Base-by-base conservation (phyloP, 2,888 invertebrate genomes). In the Nomada fabriciana region DNA sequence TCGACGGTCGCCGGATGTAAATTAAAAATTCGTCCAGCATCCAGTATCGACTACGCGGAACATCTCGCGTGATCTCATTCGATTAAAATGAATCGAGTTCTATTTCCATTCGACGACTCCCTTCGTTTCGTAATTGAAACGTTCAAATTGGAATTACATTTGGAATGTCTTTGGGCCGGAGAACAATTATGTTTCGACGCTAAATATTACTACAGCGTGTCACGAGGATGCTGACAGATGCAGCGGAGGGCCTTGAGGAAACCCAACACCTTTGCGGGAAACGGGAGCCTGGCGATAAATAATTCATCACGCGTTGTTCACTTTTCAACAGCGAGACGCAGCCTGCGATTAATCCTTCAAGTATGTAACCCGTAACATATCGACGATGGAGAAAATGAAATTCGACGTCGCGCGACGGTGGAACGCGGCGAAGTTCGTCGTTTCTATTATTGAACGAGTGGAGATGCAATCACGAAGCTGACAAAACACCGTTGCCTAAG, bases 1-100 rank as follows among this genome's bases (percentile, higher is more conserved):
- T 67, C 36, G 60, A 64, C 29, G 72, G 50, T 25, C 52, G 20
- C 2, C 60, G 64, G 65, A 64, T 72, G 71, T 64, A 76, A 86
- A 81, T 86, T 77, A 86, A 81, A 86, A 83, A 86, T 81, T 80
- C 63, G 57, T 42, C 55, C 43, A 3, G 20, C 52, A 60, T 52
- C 25, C 61, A 23, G 65, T 15, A 53, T 53, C 36, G 23, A 13
- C 57, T n/a, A n/a, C 25, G 57, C 42, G 69, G 15, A 53, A 11
- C 71, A 42, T 59, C 25, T 23, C 13, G 4, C 29, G 72, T 43
- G 10, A 64, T 47, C 57, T 2, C 15, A 7, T 55, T 43, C 42
- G 23, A 55, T 55, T 25, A 13, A 13, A 20, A 29, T 15, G 18
- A 25, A 60, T 60, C 50, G 52, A 13, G 42, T n/a, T n/a, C 1